Evolutionary conservation across 2,797 vertebrate genomes (phyloP).

Genomic region (Gouania willdenowi): DNA sequence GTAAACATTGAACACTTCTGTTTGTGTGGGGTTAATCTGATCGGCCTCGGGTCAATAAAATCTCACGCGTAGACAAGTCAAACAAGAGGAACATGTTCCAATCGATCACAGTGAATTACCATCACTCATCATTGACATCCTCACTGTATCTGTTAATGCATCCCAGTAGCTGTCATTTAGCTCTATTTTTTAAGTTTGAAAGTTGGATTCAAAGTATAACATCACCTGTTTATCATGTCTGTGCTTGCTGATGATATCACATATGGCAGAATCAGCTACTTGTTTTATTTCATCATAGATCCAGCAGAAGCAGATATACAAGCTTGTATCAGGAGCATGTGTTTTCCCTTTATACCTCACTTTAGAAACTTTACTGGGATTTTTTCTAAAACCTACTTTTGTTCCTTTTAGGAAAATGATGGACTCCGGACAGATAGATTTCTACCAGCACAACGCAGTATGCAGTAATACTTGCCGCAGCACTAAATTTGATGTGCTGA

Average conservation of each 20-base stretch:
- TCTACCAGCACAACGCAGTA: slow-evolving; percentile 90
- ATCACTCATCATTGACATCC: slow-evolving; percentile 13
- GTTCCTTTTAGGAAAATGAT: slow-evolving; percentile 91
- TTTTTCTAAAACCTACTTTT: slow-evolving; percentile 32
- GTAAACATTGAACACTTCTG: slow-evolving; percentile 12
- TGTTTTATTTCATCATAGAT: not conserved
- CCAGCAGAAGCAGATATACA: not conserved
- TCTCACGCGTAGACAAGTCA: not conserved
- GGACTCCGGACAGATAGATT: slow-evolving; percentile 93
- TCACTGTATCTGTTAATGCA: slow-evolving; percentile 30
- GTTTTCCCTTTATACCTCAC: no score
- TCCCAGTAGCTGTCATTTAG: slow-evolving; percentile 50
- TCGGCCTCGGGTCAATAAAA: not conserved
- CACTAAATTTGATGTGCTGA: slow-evolving; percentile 90
- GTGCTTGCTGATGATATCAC: slow-evolving; percentile 45
- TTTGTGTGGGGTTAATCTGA: not conserved
- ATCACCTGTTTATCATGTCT: slow-evolving; percentile 47
- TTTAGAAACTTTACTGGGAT: no score
- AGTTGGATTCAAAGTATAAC: slow-evolving; percentile 46
- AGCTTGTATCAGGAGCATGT: no score
- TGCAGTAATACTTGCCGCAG: slow-evolving; percentile 95
- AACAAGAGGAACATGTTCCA: slow-evolving; percentile 12
- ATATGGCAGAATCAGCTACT: slow-evolving; percentile 4
- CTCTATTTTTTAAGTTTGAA: slow-evolving; percentile 22
- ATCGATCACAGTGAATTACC: slow-evolving; percentile 1